These are phyloP conservation scores for Sylvietta virens DNA, from an alignment of 2,113 vertebrate species.

Conservation along the genomic window DNA sequence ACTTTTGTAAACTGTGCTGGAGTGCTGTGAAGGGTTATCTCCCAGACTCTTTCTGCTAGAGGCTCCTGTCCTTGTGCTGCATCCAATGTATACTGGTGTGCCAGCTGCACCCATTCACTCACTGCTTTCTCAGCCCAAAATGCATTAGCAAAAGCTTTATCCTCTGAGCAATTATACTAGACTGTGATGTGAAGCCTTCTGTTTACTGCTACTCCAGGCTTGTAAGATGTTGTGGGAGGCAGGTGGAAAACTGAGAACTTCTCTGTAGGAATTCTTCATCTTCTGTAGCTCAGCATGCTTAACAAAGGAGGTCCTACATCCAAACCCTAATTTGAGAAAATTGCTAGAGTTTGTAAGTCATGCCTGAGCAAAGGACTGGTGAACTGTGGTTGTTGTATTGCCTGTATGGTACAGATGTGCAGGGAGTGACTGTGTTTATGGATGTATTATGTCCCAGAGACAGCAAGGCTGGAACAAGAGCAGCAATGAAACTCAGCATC, in stretches of 20 bases:
- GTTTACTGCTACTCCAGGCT: not conserved
- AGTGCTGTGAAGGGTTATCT: not conserved
- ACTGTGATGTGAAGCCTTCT: not conserved
- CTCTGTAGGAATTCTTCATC: not conserved
- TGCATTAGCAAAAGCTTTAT: not conserved
- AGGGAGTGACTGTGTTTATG: not conserved
- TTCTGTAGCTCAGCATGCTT: not conserved
- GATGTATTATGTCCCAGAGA: not conserved
- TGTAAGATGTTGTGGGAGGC: rapidly evolving
- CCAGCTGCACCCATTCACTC: not conserved
- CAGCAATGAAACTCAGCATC: not conserved
- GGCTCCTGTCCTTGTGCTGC: not conserved
- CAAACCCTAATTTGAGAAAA: not conserved
- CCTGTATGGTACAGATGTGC: not conserved
- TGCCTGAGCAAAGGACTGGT: not conserved
- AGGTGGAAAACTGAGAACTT: not conserved
- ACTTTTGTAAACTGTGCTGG: not conserved
- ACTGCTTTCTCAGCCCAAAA: not conserved
- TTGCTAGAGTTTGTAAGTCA: not conserved
- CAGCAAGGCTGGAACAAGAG: not conserved
- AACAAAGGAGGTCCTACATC: not conserved
- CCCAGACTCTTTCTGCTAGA: not conserved
- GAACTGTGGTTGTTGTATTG: not conserved
- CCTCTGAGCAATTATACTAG: not conserved
- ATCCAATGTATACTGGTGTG: not conserved